Conservation (phyloP, 2,797 vertebrate species). For the Halcyon badia region DNA sequence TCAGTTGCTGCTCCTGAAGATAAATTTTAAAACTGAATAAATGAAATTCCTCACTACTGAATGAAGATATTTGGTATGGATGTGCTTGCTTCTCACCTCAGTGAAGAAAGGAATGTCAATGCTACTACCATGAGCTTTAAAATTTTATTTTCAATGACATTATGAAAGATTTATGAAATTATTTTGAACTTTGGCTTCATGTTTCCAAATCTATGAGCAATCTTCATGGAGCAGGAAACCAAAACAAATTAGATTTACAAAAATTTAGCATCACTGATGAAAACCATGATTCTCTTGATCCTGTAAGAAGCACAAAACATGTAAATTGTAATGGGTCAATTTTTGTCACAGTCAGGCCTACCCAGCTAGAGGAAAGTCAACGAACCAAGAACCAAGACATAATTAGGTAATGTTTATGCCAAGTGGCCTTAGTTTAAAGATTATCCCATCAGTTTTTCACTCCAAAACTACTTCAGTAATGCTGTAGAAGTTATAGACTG, state of each 20-base stretch:
- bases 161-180: not conserved
- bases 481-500: not conserved
- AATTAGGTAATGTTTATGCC: not conserved
- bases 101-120: not conserved
- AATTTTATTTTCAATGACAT: not conserved
- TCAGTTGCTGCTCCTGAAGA: not conserved
- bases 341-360: not conserved
- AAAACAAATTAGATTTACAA: not conserved
- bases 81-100: not conserved
- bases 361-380: not conserved
- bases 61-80: not conserved
- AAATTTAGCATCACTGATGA: not conserved
- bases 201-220: accelerated
- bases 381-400: not conserved
- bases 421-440: not conserved
- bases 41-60: not conserved
- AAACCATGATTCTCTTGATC: not conserved
- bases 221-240: not conserved
- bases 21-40: not conserved
- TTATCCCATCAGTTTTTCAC: not conserved
- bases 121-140: not conserved
- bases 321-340: accelerated
- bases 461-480: not conserved
- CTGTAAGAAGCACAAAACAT: not conserved
- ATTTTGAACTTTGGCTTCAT: not conserved